Base-by-base conservation (phyloP, 2,113 vertebrate genomes). In the Nerophis ophidion region DNA sequence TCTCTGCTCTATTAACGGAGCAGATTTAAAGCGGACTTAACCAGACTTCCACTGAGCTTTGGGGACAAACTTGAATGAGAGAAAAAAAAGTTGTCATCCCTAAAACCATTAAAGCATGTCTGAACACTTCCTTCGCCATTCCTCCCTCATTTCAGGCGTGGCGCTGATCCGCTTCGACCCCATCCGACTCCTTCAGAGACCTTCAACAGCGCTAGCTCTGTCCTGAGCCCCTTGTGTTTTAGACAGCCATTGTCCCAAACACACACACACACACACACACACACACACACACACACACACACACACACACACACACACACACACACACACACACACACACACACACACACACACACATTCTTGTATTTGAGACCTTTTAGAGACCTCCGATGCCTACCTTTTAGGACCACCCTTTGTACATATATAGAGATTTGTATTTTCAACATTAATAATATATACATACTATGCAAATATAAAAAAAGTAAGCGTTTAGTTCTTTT, bases 61-160 rank as follows among this genome's bases (percentile, higher is more conserved):
- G 65, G 36, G 46, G 46, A 70, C 52, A 44, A 57, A 77, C 61
- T 56, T 69, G 55, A 79, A 79, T 63, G 65, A 77, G 65, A n/a
- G n/a, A 16, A 59, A 77, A 58, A 53, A 61, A 79, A 80, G 72
- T 68, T 58, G 60, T 83, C 72, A 60, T 73, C 56, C 74, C 73
- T 85, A 85, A 86, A 72, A 81, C 81, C 82, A 83, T 86, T 86
- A 81, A 83, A 85, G 74, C 82, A 81, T 84, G 79, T 76, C 79
- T 74, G 19, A 19, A 45, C 75, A 80, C 82, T 68, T 65, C 79
- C 50, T 45, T 51, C 56, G 66, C 76, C 77, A 77, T 83, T 81
- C 79, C 66, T 66, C 68, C 73, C 70, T 66, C 68, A 71, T 79
- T 80, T 72, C 77, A 44, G 38, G 36, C 54, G n/a, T 42, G 75